These are phyloP conservation scores for Sylvicola cinctus DNA, from an alignment of 2,888 invertebrate species.

Conservation along the genomic window DNA sequence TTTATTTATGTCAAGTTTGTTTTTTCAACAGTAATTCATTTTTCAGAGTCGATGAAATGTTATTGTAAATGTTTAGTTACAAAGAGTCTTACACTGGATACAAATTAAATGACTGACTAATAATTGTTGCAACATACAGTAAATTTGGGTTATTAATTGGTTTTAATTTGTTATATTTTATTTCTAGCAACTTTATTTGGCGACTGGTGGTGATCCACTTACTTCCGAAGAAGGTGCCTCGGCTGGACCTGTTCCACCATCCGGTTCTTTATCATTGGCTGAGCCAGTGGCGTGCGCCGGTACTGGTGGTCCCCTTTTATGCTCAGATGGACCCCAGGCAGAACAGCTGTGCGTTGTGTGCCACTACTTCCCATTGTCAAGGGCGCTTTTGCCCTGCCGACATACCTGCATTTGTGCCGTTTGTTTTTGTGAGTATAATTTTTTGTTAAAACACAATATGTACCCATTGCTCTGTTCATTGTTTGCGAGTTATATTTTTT, in stretches of 20 bases:
- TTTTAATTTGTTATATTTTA: conserved; percentile 2
- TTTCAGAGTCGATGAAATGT: no score
- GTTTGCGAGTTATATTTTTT: no score
- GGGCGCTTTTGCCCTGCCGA: conserved; percentile 64
- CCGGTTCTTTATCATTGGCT: conserved; percentile 27
- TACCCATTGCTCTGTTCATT: no score
- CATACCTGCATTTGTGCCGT: conserved; percentile 70
- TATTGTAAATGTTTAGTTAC: no score
- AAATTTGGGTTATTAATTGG: background rate
- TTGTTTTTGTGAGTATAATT: conserved; percentile 40
- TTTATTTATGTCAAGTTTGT: no score
- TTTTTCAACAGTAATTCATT: no score
- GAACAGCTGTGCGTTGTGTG: conserved; percentile 64
- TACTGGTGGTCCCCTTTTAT: conserved; percentile 13
- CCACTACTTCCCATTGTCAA: conserved; percentile 52
- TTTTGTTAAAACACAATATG: no score
- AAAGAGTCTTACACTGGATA: no score
- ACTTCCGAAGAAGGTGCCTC: conserved; percentile 24
- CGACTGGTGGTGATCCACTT: conserved; percentile 43
- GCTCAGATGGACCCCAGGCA: conserved; percentile 24
- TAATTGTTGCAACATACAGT: no score
- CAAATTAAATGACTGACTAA: no score
- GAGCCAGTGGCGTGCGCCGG: conserved; percentile 29
- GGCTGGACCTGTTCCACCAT: conserved; percentile 28
- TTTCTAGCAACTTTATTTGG: conserved; percentile 55